Base-by-base conservation (phyloP, 2,797 vertebrate species). In the Sphaeramia orbicularis region DNA sequence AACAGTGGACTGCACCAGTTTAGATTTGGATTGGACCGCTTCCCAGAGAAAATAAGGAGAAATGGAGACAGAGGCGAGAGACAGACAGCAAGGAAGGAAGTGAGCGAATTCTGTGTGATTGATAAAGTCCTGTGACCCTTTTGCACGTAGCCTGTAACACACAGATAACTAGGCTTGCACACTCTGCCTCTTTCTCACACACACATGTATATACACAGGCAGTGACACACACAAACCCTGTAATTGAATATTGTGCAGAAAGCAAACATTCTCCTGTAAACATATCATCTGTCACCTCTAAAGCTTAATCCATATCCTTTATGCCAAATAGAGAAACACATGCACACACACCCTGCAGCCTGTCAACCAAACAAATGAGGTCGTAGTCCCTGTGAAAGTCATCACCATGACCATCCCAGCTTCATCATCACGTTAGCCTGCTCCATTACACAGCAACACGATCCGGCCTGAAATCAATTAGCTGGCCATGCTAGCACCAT, bases 391-490 rank as follows among this genome's bases (percentile, higher is more conserved):
- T 90, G 92, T 92, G 91, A 92, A 91, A 91, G 84, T 85, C 86
- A 84, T 89, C 86, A 85, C 84, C 91, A 92, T 92, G 91, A 93
- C 87, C 87, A 83, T 90, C 89, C 83, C 85, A 71, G 81, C 86
- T 90, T 92, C 89, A 92, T 91, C 91, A 92, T 91, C 87, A 90
- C 78, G 80, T 90, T 89, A 88, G 89, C 67, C 84, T 89, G 92
- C 89, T 93, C 92, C 84, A 89, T 92, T 92, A 87, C 90, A 88
- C 81, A 76, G 92, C 90, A 93, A 93, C 87, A 83, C 77, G 84
- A 90, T 91, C 84, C 65, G 75, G 85, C 86, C 89, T 89, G 87
- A 92, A 92, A 93, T 93, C 92, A 92, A 91, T 94, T 90, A 90
- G 81, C 82, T 18, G 51, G 66, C 84, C 74, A 72, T 76, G 81